phyloP scores from a whole-genome alignment of 2,113 vertebrate species.

The Eublepharis macularius region DNA sequence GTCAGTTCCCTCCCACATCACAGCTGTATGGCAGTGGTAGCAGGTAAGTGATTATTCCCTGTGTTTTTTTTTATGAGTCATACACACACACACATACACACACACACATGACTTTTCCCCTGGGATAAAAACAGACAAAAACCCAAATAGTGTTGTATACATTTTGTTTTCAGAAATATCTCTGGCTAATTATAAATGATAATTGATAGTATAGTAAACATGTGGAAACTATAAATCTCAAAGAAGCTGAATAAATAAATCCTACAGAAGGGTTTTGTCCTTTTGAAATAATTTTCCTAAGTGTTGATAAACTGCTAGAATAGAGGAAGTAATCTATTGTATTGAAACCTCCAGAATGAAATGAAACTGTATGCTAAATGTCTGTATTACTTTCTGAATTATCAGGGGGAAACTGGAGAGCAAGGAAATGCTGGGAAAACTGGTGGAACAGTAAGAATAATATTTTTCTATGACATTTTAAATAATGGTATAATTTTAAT shows the following conservation, averaged over 20 bases:
- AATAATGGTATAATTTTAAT: background rate
- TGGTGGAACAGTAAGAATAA: constrained; percentile 87
- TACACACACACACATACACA: too few relatives aligned
- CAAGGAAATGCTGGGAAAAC: constrained; percentile 87
- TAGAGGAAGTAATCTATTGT: constrained; percentile 10
- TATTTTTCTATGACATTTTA: constrained; percentile 42
- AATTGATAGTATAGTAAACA: background rate
- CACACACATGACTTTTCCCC: too few relatives aligned
- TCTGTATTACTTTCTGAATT: constrained; percentile 50
- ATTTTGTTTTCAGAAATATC: background rate
- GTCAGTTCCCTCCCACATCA: background rate
- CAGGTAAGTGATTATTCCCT: too few relatives aligned
- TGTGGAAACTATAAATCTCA: background rate
- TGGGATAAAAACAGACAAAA: background rate
- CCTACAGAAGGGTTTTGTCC: background rate
- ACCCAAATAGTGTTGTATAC: background rate
- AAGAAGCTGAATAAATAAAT: background rate
- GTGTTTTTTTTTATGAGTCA: too few relatives aligned
- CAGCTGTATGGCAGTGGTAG: too few relatives aligned
- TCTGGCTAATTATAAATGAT: background rate
- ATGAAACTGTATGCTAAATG: constrained; percentile 44
- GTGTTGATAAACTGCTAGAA: constrained; percentile 14
- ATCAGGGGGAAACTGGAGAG: constrained; percentile 92
- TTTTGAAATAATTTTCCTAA: constrained; percentile 21
- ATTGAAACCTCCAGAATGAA: constrained; percentile 22